Conservation (phyloP, 1,140 invertebrate species). For the Neodiprion virginianus region DNA sequence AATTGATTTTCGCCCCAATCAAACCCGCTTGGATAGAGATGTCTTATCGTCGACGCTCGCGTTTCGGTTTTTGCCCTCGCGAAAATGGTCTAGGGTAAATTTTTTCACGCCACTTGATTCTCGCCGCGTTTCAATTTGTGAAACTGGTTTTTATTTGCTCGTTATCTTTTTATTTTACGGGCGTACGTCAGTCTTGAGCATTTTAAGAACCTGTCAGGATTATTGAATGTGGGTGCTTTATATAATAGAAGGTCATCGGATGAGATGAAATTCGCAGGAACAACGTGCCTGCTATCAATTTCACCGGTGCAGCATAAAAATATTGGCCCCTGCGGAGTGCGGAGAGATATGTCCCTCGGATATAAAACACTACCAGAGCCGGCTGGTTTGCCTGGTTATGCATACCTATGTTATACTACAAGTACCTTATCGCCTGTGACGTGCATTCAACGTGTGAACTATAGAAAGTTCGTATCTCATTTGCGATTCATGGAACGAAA, state of each 20-base stretch:
- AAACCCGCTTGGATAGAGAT: neutral
- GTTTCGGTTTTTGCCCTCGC: too few species aligned
- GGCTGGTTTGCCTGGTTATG: neutral
- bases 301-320: neutral
- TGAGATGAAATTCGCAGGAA: neutral
- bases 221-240: too few species aligned
- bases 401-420: neutral
- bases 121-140: too few species aligned
- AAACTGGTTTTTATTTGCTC: too few species aligned
- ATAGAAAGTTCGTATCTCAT: constrained; percentile 60
- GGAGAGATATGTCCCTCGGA: neutral
- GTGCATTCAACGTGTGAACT: constrained; percentile 58
- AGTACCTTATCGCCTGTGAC: constrained; percentile 14
- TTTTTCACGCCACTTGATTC: too few species aligned
- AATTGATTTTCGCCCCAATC: constrained; percentile 4
- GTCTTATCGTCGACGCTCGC: too few species aligned
- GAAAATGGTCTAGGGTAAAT: too few species aligned
- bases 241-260: neutral
- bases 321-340: too few species aligned
- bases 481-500: constrained; percentile 18
- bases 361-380: neutral
- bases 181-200: too few species aligned
- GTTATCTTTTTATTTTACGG: too few species aligned
- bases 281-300: constrained; percentile 3
- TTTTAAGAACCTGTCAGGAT: too few species aligned